A percentile compares a stretch with the other conserved stretches of the same genome.
Evolutionary conservation across 2,113 vertebrate genomes (phyloP).

Genomic region (Guaruba guarouba): DNA sequence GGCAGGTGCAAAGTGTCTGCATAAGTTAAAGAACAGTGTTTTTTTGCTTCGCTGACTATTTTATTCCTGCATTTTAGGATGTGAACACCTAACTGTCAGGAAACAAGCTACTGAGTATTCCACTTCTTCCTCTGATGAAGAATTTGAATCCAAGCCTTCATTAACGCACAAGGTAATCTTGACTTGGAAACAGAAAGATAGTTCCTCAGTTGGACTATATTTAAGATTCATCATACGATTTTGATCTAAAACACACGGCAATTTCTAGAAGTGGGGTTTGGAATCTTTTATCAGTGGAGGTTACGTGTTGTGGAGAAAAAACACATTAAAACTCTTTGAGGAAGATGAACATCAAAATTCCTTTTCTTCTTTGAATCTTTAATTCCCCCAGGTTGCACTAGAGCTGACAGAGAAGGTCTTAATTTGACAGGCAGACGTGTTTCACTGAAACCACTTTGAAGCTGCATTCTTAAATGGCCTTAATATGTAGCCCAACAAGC

Average conservation of each 20-base stretch:
- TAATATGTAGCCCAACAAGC: slow-evolving; percentile 66
- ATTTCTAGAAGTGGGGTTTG: not conserved
- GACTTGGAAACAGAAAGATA: not conserved
- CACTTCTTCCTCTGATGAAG: slow-evolving; percentile 78
- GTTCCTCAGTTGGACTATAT: not conserved
- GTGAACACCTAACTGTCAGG: not conserved
- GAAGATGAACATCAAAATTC: slow-evolving; percentile 8
- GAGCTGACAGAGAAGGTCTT: not conserved
- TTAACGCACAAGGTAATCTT: slow-evolving; percentile 75
- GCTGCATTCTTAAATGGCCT: slow-evolving; percentile 54
- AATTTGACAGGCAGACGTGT: slow-evolving; percentile 34
- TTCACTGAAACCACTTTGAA: slow-evolving; percentile 57
- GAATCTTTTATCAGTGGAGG: not conserved
- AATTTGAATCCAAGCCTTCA: slow-evolving; percentile 62
- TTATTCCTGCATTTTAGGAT: slow-evolving; percentile 62
- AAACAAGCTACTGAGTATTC: slow-evolving; percentile 7
- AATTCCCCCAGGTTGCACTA: not conserved
- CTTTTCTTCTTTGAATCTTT: not conserved
- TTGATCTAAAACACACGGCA: not conserved
- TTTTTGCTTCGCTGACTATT: slow-evolving; percentile 18
- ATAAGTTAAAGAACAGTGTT: not conserved
- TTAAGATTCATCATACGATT: not conserved
- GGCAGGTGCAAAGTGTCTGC: slow-evolving; percentile 67
- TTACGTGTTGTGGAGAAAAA: not conserved
- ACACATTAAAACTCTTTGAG: not conserved